Percentiles rank a stretch among this genome's conserved stretches.
phyloP scores from a whole-genome alignment of 2,113 vertebrate species.

The Lutjanus erythropterus region DNA sequence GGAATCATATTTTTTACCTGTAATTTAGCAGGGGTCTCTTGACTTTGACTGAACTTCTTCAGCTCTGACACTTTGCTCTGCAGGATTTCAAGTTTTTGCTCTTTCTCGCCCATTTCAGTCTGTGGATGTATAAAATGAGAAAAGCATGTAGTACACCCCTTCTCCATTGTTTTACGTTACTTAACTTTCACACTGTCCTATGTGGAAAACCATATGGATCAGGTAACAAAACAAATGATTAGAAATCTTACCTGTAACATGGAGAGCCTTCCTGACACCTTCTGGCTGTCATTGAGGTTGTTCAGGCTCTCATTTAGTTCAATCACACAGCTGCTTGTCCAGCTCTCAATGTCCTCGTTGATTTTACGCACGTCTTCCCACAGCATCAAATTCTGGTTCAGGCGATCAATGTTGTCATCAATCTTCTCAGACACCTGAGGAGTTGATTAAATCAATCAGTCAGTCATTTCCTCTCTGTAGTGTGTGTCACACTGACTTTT shows the following conservation, averaged over 20 bases:
- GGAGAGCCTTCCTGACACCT: conserved; percentile 84
- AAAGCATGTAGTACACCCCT: neutral
- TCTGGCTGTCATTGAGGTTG: conserved; percentile 89
- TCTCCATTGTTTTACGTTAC: neutral
- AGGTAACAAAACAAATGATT: neutral
- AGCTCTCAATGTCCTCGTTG: conserved; percentile 90
- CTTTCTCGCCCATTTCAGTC: conserved; percentile 88
- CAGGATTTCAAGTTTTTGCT: conserved; percentile 88
- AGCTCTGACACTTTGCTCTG: conserved; percentile 90
- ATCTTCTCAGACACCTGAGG: conserved; percentile 91
- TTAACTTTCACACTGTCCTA: neutral
- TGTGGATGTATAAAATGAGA: conserved; percentile 67
- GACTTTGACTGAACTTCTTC: conserved; percentile 86
- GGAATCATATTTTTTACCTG: conserved; percentile 84
- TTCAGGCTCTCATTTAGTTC: conserved; percentile 89
- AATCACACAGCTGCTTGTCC: conserved; percentile 87
- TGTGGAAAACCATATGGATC: neutral
- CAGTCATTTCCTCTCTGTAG: neutral
- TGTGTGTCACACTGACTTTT: neutral
- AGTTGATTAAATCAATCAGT: neutral
- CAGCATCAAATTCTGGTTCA: conserved; percentile 84
- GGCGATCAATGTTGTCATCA: conserved; percentile 89
- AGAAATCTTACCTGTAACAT: conserved; percentile 87
- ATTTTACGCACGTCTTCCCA: conserved; percentile 92
- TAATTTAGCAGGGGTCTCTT: conserved; percentile 89